A percentile compares a stretch with the other conserved stretches of the same genome.
These are phyloP conservation scores for Cyprinus carpio DNA, from an alignment of 2,113 vertebrate species.

Conservation along the genomic window DNA sequence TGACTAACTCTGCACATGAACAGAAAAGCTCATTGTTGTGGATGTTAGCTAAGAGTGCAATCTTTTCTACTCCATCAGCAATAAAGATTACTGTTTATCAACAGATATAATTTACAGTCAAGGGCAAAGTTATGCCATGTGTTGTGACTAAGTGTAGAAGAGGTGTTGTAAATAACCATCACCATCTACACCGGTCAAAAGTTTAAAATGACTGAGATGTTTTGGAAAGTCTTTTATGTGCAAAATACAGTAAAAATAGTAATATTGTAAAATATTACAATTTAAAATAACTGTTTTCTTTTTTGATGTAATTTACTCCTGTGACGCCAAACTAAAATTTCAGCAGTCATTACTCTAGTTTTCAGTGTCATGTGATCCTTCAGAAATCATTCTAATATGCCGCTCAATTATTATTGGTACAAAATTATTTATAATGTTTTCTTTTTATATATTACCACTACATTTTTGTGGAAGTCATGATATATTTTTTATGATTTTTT, in stretches of 20 bases:
- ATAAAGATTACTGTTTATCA: conserved; percentile 32
- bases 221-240: background rate
- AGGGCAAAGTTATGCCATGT: conserved; percentile 25
- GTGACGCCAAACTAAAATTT: background rate
- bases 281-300: too few species aligned
- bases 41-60: conserved; percentile 19
- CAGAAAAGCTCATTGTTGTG: conserved; percentile 9
- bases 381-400: background rate
- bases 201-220: background rate
- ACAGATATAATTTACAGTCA: conserved; percentile 30
- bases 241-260: background rate
- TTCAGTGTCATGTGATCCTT: background rate
- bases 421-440: background rate
- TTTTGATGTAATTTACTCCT: background rate
- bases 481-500: too few species aligned
- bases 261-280: background rate
- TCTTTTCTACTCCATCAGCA: conserved; percentile 36
- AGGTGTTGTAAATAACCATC: background rate
- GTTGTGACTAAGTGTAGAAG: background rate
- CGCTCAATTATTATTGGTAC: background rate
- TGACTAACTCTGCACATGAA: conserved; percentile 31
- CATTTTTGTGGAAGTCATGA: too few species aligned
- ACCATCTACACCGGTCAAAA: background rate
- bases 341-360: background rate
- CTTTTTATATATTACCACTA: too few species aligned